Base-by-base conservation (phyloP, 2,888 invertebrate species). In the Clepsis dumicolana region DNA sequence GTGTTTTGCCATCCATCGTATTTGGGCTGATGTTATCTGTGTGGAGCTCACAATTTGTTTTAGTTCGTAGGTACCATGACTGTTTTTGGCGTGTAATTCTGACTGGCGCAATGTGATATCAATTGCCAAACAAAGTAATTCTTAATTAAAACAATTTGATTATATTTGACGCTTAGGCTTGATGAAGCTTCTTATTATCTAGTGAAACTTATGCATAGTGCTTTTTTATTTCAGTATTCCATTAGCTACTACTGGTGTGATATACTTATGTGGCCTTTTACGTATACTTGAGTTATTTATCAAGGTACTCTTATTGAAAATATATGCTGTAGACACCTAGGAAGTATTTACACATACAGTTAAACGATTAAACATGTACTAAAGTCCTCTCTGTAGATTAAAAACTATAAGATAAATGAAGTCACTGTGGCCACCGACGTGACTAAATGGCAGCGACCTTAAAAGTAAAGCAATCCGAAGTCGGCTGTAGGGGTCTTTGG, bases 1-100 rank as follows among this genome's bases (percentile, higher is more conserved):
- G 90, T 89, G 89, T 81, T 82, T 81, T 85, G 84, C 87, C 86
- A 86, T 86, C 79, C 81, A 80, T 82, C 80, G 81, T 81, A 78
- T 83, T 87, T 63, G 77, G 79, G 79, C 77, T 84, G 85, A 85
- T 86, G 81, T 84, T 88, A 88, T 89, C 87, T 84, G 81, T 79
- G 80, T 72, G 77, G 72, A 76, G 72, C 77, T 50, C 77, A 83
- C 85, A 84, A 86, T 85, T 84, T 84, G 77, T 74, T 69, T 69
- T 32, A 48, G 32, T 35, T 62, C 35, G 32, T 61, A 60, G 60
- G 60, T 53, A 52, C 52, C 57, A 59, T 52, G 24, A 24, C 21
- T 38, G 35, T 27, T 54, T 61, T 66, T 61, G 61, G 61, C 60
- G 54, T 32, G 64, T 18, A 7, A 0, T 14, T 24, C 35, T 59